These are phyloP conservation scores for Nezara viridula DNA, from an alignment of 2,888 invertebrate genomes.

Conservation along the genomic window DNA sequence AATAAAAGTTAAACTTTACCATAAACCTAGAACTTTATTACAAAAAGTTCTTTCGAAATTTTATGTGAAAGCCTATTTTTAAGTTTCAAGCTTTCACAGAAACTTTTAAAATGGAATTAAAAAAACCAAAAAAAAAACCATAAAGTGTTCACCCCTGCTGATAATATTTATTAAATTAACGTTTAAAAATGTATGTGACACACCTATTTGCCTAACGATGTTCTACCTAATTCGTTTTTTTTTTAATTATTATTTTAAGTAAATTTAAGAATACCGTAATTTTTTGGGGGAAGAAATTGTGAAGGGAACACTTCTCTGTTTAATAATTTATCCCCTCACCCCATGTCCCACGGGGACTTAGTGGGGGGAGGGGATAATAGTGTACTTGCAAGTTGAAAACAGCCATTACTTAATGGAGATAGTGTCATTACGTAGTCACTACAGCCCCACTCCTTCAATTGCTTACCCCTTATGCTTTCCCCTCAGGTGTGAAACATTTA, in stretches of 20 bases:
- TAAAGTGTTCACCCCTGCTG: too few relatives aligned
- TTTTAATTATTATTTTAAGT: not conserved
- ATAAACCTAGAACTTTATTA: too few relatives aligned
- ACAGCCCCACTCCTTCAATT: not conserved
- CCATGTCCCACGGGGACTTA: not conserved
- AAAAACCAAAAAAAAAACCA: too few relatives aligned
- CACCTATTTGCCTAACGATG: too few relatives aligned
- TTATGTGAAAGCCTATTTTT: too few relatives aligned
- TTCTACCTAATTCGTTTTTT: too few relatives aligned
- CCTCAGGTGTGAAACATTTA: conserved; percentile 19
- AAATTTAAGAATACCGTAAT: not conserved
- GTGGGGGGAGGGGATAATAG: not conserved
- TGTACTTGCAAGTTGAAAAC: conserved; percentile 24
- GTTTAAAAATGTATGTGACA: too few relatives aligned
- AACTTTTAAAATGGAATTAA: too few relatives aligned
- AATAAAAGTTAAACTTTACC: too few relatives aligned
- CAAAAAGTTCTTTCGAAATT: too few relatives aligned
- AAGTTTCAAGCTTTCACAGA: too few relatives aligned
- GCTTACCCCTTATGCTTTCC: not conserved
- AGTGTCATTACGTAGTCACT: not conserved
- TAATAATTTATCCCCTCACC: not conserved
- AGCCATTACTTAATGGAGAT: conserved; percentile 32
- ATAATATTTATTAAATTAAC: too few relatives aligned
- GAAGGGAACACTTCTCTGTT: not conserved
- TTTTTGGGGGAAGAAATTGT: not conserved